Conservation (phyloP, 2,888 invertebrate genomes). For the Synergus itoensis region DNA sequence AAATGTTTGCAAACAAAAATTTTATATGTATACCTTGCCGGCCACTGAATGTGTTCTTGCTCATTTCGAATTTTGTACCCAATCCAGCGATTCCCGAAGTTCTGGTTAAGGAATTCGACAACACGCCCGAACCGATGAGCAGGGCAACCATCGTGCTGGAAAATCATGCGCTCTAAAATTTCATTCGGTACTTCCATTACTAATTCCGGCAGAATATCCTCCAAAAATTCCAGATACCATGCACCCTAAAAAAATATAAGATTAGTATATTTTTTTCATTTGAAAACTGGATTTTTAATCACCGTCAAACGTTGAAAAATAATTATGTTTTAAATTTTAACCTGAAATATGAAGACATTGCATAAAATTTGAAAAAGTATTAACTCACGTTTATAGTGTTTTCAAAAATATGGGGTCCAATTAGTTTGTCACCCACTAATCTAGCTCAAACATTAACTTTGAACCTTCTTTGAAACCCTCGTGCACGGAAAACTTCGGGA, state of each 20-base stretch:
- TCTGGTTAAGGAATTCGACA: not conserved
- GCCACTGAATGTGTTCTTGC: not conserved
- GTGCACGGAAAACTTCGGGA: too few relatives aligned
- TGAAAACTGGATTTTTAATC: not conserved
- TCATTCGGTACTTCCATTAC: not conserved
- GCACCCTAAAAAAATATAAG: constrained; percentile 2
- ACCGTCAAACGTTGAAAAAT: too few relatives aligned
- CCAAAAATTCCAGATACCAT: not conserved
- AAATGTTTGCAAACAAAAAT: too few relatives aligned
- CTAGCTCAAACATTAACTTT: too few relatives aligned
- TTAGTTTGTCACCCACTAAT: too few relatives aligned
- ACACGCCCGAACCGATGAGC: constrained; percentile 7
- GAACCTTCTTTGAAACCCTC: too few relatives aligned
- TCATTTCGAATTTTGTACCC: not conserved
- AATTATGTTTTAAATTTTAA: not conserved
- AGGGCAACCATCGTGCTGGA: constrained; percentile 38
- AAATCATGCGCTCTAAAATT: not conserved
- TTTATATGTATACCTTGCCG: not conserved
- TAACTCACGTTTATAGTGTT: not conserved
- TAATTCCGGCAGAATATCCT: not conserved
- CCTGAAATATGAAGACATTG: too few relatives aligned
- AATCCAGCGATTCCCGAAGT: constrained; percentile 23
- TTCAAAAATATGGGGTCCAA: too few relatives aligned
- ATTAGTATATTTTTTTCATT: not conserved
- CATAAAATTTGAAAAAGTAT: not conserved